These are phyloP conservation scores for Picathartes gymnocephalus DNA, from an alignment of 2,113 vertebrate genomes.

Conservation along the genomic window DNA sequence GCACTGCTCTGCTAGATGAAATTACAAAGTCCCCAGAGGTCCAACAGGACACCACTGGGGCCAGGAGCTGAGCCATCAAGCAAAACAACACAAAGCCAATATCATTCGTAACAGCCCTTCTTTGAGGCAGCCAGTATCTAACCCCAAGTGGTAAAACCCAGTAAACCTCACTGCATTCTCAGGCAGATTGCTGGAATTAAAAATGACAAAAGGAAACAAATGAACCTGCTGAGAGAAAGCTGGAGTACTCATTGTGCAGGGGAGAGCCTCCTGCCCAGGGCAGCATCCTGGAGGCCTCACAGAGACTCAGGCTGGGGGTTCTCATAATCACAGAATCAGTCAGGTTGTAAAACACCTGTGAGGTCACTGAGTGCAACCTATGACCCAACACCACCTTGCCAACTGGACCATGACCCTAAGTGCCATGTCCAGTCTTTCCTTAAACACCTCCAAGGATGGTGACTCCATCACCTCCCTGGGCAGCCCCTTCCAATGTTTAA, in stretches of 20 bases:
- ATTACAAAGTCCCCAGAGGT: not conserved
- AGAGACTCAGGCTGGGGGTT: fast-evolving
- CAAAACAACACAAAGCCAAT: not conserved
- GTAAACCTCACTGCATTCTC: fast-evolving
- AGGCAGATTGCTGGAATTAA: not conserved
- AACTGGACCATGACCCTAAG: not conserved
- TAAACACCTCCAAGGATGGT: not conserved
- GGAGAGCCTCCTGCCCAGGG: not conserved
- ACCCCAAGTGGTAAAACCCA: not conserved
- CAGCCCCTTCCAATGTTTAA: not conserved
- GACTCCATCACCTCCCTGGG: not conserved
- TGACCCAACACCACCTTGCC: not conserved
- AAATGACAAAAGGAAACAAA: not conserved
- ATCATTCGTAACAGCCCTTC: not conserved
- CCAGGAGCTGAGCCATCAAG: not conserved
- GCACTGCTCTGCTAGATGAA: not conserved
- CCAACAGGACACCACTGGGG: fast-evolving
- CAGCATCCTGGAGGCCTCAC: not conserved
- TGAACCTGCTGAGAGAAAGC: fast-evolving
- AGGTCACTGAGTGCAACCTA: not conserved
- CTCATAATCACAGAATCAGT: not conserved
- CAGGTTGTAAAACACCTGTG: not conserved
- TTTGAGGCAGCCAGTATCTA: fast-evolving
- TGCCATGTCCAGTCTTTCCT: not conserved
- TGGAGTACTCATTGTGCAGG: fast-evolving